Conservation (phyloP, 1,140 invertebrate genomes). For the Nymphalis io region DNA sequence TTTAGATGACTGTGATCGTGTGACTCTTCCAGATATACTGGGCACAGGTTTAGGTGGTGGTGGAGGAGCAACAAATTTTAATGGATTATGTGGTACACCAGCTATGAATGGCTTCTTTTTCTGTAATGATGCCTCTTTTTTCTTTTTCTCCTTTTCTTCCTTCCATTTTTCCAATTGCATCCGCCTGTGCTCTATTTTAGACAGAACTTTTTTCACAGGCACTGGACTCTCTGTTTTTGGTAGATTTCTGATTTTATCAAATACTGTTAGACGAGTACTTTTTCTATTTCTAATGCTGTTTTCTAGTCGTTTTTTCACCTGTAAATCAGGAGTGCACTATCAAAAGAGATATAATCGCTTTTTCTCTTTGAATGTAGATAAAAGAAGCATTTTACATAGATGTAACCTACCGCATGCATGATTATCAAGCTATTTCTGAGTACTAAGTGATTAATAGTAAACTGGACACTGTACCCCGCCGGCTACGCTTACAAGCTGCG, state of each 20-base stretch:
- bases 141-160: slow-evolving; percentile 64
- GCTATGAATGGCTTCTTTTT: slow-evolving; percentile 70
- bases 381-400: not conserved
- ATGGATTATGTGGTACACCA: slow-evolving; percentile 47
- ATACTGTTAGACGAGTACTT: slow-evolving; percentile 52
- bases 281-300: slow-evolving; percentile 52
- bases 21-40: slow-evolving; percentile 63
- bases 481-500: slow-evolving; percentile 60
- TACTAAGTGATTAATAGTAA: slow-evolving; percentile 24
- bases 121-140: slow-evolving; percentile 50
- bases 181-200: slow-evolving; percentile 55
- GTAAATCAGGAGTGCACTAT: slow-evolving; percentile 36
- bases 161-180: slow-evolving; percentile 70
- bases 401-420: slow-evolving; percentile 48
- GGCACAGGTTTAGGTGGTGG: slow-evolving; percentile 50
- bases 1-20: slow-evolving; percentile 58
- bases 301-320: slow-evolving; percentile 63
- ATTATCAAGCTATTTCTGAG: slow-evolving; percentile 12
- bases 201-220: slow-evolving; percentile 37
- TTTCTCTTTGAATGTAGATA: not conserved
- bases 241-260: slow-evolving; percentile 61
- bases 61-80: slow-evolving; percentile 60
- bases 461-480: slow-evolving; percentile 55
- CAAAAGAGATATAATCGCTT: slow-evolving; percentile 1
- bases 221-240: slow-evolving; percentile 45